Conservation (phyloP, 2,888 invertebrate species). For the Micoletzkya japonica region DNA sequence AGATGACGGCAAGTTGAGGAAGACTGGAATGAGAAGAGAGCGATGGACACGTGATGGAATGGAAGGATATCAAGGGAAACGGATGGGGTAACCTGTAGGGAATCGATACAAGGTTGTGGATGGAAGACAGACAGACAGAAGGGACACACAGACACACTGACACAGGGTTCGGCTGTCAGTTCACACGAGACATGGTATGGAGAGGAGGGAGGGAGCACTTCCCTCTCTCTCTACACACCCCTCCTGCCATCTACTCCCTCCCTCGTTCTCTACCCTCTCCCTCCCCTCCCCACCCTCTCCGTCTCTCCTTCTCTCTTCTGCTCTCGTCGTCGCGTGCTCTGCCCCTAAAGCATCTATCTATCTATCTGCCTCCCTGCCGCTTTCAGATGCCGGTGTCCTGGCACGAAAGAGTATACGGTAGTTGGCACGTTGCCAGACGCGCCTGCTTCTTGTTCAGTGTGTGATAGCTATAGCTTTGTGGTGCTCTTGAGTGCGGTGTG, state of each 20-base stretch:
- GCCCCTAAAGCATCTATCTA: too few relatives aligned
- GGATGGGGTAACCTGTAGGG: too few relatives aligned
- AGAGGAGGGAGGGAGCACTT: neutral
- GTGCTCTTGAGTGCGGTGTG: too few relatives aligned
- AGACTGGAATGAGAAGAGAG: neutral
- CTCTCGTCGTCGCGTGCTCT: neutral
- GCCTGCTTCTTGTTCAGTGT: slow-evolving; percentile 6
- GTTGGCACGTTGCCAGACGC: slow-evolving; percentile 6
- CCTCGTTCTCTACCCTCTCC: slow-evolving; percentile 10
- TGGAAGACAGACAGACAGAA: too few relatives aligned
- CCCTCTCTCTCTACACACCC: slow-evolving; percentile 13
- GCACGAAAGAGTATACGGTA: slow-evolving; percentile 5
- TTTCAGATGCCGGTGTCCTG: neutral
- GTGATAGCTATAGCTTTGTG: too few relatives aligned
- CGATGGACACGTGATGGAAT: neutral
- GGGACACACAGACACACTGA: too few relatives aligned
- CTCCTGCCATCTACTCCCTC: slow-evolving; percentile 10
- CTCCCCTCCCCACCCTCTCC: neutral
- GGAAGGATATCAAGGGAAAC: neutral
- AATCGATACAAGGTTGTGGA: too few relatives aligned
- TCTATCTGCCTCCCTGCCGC: too few relatives aligned
- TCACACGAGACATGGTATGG: too few relatives aligned
- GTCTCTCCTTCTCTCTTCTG: slow-evolving; percentile 2
- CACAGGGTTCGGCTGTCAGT: too few relatives aligned
- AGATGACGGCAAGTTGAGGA: neutral